Evolutionary conservation across 1,140 invertebrate genomes (phyloP).

Genomic region (Ceratosolen solmsi): DNA sequence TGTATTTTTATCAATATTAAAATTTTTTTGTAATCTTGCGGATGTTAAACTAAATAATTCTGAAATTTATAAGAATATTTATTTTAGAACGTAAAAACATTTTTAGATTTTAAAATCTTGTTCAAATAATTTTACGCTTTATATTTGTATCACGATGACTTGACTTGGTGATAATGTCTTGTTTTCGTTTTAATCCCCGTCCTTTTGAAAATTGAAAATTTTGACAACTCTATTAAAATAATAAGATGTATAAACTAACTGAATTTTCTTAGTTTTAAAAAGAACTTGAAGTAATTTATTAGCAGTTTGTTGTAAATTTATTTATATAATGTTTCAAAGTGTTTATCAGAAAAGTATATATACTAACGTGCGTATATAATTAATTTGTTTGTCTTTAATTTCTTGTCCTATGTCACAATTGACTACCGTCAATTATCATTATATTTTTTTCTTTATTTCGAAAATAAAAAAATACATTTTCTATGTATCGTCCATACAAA

Average conservation of each 20-base stretch:
- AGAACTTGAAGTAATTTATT: not conserved
- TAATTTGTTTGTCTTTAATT: conserved; percentile 18
- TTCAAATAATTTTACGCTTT: not conserved
- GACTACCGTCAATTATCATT: conserved; percentile 32
- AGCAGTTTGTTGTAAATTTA: not conserved
- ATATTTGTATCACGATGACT: not conserved
- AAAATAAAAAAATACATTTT: conserved; percentile 53
- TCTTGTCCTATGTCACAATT: conserved; percentile 39
- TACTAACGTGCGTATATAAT: conserved; percentile 22
- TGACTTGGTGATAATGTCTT: not conserved
- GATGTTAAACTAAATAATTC: not conserved
- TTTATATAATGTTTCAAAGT: conserved; percentile 31
- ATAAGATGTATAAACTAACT: not conserved
- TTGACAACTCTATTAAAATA: not conserved
- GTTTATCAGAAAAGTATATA: conserved; percentile 41
- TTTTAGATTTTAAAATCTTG: not conserved
- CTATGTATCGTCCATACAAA: conserved; percentile 42
- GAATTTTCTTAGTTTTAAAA: not conserved
- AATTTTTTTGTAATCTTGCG: conserved; percentile 9
- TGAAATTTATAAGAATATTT: not conserved
- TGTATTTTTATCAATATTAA: not conserved
- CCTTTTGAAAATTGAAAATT: conserved; percentile 32
- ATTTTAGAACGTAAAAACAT: not conserved
- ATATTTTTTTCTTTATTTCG: conserved; percentile 32
- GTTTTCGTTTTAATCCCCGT: conserved; percentile 45